A percentile compares a stretch with the other conserved stretches of the same genome.
Evolutionary conservation across 2,113 vertebrate genomes (phyloP).

Genomic region (Polyodon spathula): DNA sequence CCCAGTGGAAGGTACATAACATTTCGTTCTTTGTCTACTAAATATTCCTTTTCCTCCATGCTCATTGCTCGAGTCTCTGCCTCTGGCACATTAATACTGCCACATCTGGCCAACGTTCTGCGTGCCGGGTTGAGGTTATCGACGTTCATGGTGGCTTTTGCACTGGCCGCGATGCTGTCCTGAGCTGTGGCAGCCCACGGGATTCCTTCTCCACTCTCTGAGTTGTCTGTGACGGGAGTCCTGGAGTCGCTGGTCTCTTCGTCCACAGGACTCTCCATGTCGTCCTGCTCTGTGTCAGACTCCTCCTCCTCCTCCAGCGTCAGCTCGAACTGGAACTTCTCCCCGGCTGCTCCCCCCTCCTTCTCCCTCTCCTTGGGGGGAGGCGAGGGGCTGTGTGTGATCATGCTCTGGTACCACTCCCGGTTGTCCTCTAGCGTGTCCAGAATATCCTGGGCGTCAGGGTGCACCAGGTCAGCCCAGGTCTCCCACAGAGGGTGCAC

Average conservation of each 20-base stretch:
- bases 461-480: constrained; percentile 83
- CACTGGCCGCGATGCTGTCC: not conserved
- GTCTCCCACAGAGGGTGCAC: constrained; percentile 89
- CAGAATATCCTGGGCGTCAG: constrained; percentile 80
- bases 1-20: constrained; percentile 34
- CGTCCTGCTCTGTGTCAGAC: constrained; percentile 55
- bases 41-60: constrained; percentile 14
- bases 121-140: too few species aligned
- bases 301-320: constrained; percentile 72
- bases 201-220: not conserved
- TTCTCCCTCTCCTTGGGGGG: constrained; percentile 19
- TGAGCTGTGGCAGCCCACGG: not conserved
- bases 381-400: constrained; percentile 68
- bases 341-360: constrained; percentile 18
- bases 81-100: too few species aligned
- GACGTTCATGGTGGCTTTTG: not conserved
- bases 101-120: accelerated
- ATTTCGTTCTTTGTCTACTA: constrained; percentile 31
- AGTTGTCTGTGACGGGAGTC: constrained; percentile 30
- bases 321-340: constrained; percentile 76
- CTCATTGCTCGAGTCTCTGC: too few species aligned
- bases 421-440: constrained; percentile 86
- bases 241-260: constrained; percentile 53
- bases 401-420: constrained; percentile 91
- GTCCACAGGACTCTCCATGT: constrained; percentile 53